These are phyloP conservation scores for Hydrotaea cyrtoneurina DNA, from an alignment of 2,888 invertebrate genomes.

Conservation along the genomic window DNA sequence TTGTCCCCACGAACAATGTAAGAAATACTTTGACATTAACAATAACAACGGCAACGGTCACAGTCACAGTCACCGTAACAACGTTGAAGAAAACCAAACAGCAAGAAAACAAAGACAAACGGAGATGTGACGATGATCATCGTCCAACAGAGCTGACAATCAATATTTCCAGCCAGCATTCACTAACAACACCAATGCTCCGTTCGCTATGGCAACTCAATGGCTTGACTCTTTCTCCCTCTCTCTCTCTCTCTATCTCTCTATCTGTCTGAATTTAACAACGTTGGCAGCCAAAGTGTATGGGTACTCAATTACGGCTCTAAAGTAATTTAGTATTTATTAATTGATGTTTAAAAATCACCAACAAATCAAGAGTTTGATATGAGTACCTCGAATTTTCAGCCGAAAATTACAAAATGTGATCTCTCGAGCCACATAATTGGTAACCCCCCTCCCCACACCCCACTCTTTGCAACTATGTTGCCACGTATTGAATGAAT, in stretches of 20 bases:
- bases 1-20: conserved; percentile 67
- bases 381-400: neutral
- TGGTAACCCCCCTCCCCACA: no score
- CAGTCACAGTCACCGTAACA: neutral
- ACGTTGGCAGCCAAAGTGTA: no score
- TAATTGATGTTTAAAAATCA: neutral
- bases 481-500: no score
- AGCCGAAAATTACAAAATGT: neutral
- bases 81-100: neutral
- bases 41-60: conserved; percentile 39
- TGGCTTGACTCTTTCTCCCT: neutral
- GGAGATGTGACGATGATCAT: conserved; percentile 14
- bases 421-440: no score
- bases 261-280: neutral
- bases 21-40: conserved; percentile 43
- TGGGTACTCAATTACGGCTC: neutral
- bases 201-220: neutral
- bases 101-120: neutral
- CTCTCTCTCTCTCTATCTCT: no score
- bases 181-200: conserved; percentile 11
- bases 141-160: conserved; percentile 8
- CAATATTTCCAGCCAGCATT: conserved; percentile 21
- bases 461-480: neutral
- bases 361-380: neutral
- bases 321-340: neutral